These are phyloP conservation scores for Neelides folsomi DNA, from an alignment of 2,888 invertebrate species.

Conservation along the genomic window DNA sequence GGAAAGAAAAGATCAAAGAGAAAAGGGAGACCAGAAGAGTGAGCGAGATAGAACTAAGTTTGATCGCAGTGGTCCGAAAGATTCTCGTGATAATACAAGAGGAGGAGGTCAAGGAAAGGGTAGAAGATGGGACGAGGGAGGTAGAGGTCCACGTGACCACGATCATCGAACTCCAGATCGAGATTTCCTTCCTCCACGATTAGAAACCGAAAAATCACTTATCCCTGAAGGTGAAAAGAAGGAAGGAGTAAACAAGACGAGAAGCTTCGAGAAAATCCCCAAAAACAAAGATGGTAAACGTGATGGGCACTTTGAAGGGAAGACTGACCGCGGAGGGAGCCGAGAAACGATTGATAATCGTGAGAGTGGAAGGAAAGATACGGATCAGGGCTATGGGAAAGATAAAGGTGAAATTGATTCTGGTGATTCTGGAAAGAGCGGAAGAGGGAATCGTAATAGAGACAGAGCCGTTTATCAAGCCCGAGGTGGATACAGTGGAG, in stretches of 20 bases:
- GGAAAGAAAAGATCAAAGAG: constrained; percentile 1
- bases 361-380: constrained; percentile 9
- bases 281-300: constrained; percentile 5
- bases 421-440: background rate
- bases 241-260: constrained; percentile 7
- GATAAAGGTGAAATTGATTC: constrained; percentile 3
- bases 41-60: constrained; percentile 1
- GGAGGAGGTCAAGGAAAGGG: constrained; percentile 7
- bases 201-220: background rate
- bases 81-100: background rate
- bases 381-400: constrained; percentile 6
- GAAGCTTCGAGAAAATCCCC: constrained; percentile 10
- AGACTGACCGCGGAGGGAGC: constrained; percentile 2
- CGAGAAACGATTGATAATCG: constrained; percentile 9
- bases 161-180: constrained; percentile 18
- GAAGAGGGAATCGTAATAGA: constrained; percentile 7
- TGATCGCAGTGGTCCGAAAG: background rate
- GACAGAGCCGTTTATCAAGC: constrained; percentile 25
- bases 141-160: constrained; percentile 6
- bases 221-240: background rate
- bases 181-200: constrained; percentile 1
- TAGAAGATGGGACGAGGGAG: constrained; percentile 12
- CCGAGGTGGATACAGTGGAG: constrained; percentile 1
- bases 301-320: background rate
- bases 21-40: background rate